Evolutionary conservation across 2,888 invertebrate species (phyloP), one percentile per base, ranked within the genome.

Genomic region (Acholoe squamosa): DNA sequence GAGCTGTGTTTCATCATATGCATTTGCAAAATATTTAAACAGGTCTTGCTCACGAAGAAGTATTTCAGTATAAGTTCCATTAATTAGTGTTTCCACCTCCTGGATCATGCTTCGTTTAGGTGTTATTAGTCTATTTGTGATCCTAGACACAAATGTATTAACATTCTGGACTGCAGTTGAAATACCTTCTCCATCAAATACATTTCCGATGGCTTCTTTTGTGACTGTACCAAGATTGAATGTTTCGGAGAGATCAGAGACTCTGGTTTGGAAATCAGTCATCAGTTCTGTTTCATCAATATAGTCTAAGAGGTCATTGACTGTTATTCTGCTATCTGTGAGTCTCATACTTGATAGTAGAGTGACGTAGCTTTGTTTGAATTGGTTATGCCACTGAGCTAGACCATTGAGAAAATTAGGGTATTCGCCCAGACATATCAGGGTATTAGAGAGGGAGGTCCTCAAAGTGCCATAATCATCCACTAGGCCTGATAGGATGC

Each of bases 231-330:
- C 80, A 22, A 43, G 3, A n/a, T 80, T 25, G 43, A 80, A 80
- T 33, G 33, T 43, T 10, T 34, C 19, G 34, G 80, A 80, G 14
- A 43, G 33, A 19, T 80, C 43, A 10, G 19, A 25, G 22, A 80
- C 22, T 43, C 3, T 19, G 16, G 5, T 19, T 25, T 80, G 33
- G 33, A n/a, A 80, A 0, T 22, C 14, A 0, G n/a, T 43, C 22
- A 80, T 33, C n/a, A 33, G 0, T n/a, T 80, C 80, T 34, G 80
- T 34, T 80, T 80, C 80, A n/a, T 80, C 80, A n/a, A 43, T 43
- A 43, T 34, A 80, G 34, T 80, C 43, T 43, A 80, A 43, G 0
- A 34, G 5, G 43, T 80, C 43, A 43, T 80, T 43, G 5, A 80
- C 80, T 14, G 80, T 80, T 22, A 43, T 5, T 34, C 22, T 43